Evolutionary conservation across 2,113 vertebrate genomes (phyloP).

Genomic region (Mesembrinibis cayennensis): DNA sequence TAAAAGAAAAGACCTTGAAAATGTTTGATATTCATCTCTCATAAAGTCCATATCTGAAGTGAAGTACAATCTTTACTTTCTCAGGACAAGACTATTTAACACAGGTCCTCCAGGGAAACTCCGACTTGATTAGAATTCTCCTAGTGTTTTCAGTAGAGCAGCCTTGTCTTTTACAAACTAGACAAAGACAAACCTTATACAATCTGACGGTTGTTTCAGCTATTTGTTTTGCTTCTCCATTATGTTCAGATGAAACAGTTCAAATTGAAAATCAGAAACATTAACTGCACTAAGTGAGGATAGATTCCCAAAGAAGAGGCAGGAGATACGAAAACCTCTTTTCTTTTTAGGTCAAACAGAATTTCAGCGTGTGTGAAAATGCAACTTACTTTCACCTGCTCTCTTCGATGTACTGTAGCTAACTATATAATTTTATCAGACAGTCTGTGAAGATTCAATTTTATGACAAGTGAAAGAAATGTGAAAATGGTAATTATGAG

Average conservation of each 20-base stretch:
- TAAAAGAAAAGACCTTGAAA: background rate
- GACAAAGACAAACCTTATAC: background rate
- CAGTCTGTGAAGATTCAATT: background rate
- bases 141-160: background rate
- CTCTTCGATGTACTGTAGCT: background rate
- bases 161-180: background rate
- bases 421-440: slow-evolving; percentile 6
- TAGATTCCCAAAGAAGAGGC: background rate
- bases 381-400: background rate
- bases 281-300: background rate
- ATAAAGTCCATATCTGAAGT: background rate
- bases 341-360: slow-evolving; percentile 1
- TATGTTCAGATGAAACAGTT: background rate
- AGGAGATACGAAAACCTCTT: background rate
- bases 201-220: background rate
- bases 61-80: background rate
- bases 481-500: background rate
- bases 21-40: background rate
- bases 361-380: background rate
- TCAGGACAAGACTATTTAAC: background rate
- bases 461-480: slow-evolving; percentile 14
- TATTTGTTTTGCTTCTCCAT: background rate
- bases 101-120: background rate
- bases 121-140: background rate
- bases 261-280: background rate